These are phyloP conservation scores for Erebia epiphron DNA, from an alignment of 2,888 invertebrate species.

Conservation along the genomic window DNA sequence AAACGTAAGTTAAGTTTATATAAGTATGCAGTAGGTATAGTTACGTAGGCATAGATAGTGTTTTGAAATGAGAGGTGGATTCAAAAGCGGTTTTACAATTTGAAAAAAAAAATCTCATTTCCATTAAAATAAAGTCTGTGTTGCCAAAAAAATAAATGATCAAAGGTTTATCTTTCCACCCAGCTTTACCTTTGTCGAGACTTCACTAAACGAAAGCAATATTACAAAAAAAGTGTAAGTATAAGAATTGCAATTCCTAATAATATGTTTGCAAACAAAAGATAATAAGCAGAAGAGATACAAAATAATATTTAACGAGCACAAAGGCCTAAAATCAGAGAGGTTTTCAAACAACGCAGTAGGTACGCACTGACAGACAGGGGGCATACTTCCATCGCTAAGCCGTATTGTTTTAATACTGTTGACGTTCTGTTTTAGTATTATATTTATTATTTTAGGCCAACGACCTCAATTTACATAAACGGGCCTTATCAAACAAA, in stretches of 20 bases:
- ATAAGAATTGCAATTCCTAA: conserved; percentile 3
- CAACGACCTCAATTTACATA: no score
- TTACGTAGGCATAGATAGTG: no score
- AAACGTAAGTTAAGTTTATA: no score
- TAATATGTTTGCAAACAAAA: conserved; percentile 7
- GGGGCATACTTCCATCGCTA: no score
- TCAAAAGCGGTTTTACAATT: not conserved
- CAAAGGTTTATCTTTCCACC: conserved; percentile 3
- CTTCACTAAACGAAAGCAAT: not conserved
- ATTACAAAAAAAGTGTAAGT: not conserved
- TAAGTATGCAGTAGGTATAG: no score
- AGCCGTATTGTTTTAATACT: no score
- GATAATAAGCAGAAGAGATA: conserved; percentile 1
- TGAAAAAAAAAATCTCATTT: not conserved
- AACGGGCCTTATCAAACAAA: no score
- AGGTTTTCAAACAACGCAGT: not conserved
- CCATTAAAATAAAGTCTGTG: not conserved
- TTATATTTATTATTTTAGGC: no score
- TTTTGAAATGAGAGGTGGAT: no score
- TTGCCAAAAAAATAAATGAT: not conserved
- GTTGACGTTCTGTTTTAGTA: no score
- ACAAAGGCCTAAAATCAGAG: conserved; percentile 9
- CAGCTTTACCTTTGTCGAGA: not conserved
- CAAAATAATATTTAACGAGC: not conserved
- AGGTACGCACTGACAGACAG: not conserved